Conservation (phyloP, 2,113 vertebrate genomes). For the Dendrocopos noguchii region DNA sequence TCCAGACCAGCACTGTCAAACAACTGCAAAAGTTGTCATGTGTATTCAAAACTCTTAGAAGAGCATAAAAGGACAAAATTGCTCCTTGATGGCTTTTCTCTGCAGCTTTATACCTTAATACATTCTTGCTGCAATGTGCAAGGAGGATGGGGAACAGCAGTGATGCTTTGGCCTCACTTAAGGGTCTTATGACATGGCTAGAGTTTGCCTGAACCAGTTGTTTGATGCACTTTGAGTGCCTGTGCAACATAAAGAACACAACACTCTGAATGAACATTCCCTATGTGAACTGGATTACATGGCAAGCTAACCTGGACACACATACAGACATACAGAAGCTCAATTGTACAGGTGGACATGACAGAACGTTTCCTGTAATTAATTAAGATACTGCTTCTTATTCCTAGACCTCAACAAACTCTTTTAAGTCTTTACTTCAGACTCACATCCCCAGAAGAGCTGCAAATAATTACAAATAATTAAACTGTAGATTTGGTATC, state of each 20-base stretch:
- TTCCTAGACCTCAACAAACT: neutral
- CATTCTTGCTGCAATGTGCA: neutral
- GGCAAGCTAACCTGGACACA: neutral
- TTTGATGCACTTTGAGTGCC: neutral
- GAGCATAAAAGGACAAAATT: neutral
- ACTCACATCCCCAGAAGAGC: neutral
- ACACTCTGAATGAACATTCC: neutral
- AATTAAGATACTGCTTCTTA: neutral
- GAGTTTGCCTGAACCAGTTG: neutral
- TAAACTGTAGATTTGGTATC: neutral
- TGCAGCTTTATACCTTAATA: neutral
- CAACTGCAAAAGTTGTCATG: neutral
- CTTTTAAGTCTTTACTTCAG: neutral
- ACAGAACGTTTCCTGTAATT: neutral
- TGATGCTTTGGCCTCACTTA: rapidly evolving
- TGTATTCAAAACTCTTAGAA: neutral
- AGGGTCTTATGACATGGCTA: neutral
- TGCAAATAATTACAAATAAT: neutral
- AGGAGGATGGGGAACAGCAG: neutral
- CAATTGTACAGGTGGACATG: neutral
- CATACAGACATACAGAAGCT: rapidly evolving
- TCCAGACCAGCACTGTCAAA: neutral
- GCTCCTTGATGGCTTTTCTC: neutral
- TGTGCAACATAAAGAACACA: neutral
- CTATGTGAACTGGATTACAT: neutral